Base-by-base conservation (phyloP, 2,113 vertebrate species). In the Sylvia atricapilla region DNA sequence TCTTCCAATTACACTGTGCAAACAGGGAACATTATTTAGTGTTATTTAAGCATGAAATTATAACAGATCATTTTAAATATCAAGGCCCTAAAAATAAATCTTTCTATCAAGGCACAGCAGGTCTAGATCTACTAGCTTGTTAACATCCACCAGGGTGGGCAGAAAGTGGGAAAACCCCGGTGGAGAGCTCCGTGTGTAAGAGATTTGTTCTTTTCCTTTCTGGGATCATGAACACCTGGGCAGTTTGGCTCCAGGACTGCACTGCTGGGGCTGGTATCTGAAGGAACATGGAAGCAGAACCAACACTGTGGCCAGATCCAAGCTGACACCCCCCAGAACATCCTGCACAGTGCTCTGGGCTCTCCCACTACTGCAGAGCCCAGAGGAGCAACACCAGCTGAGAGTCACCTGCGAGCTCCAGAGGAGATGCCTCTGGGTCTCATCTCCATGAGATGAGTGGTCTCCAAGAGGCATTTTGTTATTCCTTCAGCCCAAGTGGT, bases 1-100 rank as follows among this genome's bases (percentile, higher is more conserved):
- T 96, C 97, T 96, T 97, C 96, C 96, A 98, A 98, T 98, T 98
- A 98, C 94, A 77, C 94, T 96, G 91, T 93, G 97, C 95, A 97
- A 98, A 97, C 95, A 97, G 67, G 90, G 96, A 93, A 96, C 91
- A 89, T 97, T 97, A 98, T 98, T 98, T 98, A 96, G 96, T 98
- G 97, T 97, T 98, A 97, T 97, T 98, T 98, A 98, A 98, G 97
- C 98, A 98, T 97, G 97, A 98, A 98, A 98, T 98, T 98, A 95
- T 98, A 98, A 97, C 97, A 95, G 97, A 97, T 97, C 94, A 94
- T 97, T 98, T 97, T 96, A 98, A 98, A 98, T 97, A 98, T 96
- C 97, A 97, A 97, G 87, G 92, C 80, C 92, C 97, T 97, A 98
- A 98, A 98, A 98, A 97, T 97, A 98, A 97, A 96, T 97, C 88